A percentile compares a stretch with the other conserved stretches of the same genome.
phyloP scores from a whole-genome alignment of 1,140 invertebrate species.

The Euura lappo region DNA sequence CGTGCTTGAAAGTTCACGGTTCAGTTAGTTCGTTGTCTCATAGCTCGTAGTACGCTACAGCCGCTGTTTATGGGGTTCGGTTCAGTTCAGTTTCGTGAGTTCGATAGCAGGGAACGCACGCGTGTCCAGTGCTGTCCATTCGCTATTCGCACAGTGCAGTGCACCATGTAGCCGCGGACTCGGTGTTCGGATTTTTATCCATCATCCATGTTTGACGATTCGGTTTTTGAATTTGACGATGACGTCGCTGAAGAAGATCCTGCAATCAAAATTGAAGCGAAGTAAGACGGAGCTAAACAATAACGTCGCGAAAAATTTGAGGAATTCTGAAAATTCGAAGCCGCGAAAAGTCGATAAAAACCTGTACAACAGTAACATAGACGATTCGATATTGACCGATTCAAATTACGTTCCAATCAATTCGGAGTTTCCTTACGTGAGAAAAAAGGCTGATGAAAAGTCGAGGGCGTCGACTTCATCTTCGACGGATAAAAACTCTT shows the following conservation, averaged over 20 bases:
- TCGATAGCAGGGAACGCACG: background rate
- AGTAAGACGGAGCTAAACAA: background rate
- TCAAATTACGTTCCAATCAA: background rate
- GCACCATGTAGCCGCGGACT: too few relatives aligned
- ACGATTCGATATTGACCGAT: background rate
- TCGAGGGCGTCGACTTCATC: background rate
- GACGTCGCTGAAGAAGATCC: background rate
- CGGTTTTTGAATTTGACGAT: background rate
- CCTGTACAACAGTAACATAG: background rate
- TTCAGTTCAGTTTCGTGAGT: constrained; percentile 1
- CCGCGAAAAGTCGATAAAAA: background rate
- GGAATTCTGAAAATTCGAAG: too few relatives aligned
- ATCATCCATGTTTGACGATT: too few relatives aligned
- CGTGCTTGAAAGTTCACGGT: background rate
- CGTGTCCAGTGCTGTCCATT: background rate
- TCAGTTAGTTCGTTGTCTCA: background rate
- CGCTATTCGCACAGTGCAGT: too few relatives aligned
- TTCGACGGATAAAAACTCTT: background rate
- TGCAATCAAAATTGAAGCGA: background rate
- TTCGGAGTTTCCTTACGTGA: background rate
- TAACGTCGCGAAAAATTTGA: background rate
- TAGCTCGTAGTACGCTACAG: background rate
- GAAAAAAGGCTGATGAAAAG: background rate
- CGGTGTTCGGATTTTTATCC: too few relatives aligned
- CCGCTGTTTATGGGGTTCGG: background rate